Evolutionary conservation across 2,797 vertebrate genomes (phyloP), one percentile per base, ranked within the genome.

Genomic region (Pseudocheirus occidentalis): DNA sequence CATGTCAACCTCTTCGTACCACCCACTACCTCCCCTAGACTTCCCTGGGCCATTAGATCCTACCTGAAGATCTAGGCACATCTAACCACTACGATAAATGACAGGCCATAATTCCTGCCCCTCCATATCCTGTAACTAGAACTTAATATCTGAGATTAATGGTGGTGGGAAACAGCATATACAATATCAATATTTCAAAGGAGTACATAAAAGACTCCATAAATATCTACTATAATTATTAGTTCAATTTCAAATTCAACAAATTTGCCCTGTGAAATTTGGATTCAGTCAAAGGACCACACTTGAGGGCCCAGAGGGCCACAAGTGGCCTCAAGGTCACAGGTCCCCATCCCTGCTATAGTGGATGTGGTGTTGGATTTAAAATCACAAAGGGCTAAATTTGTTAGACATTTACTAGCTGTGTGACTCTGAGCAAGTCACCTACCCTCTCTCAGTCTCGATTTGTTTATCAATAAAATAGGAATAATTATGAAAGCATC

Each of bases 401-500:
- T 24, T 81, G 73, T n/a, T 27, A 55, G 14, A 53, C 29, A 0
- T 7, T 73, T 46, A 1, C 9, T 16, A 18, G 12, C 55, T 31
- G 0, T 2, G 12, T 81, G n/a, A 93, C 55, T 31, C 28, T 46
- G 50, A 93, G 18, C 14, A 66, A 57, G 7, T 16, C 50, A 62
- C 29, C 31, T 55, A 90, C 12, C 34, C 91, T 55, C 55, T 31
- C 10, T 34, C 59, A 55, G 34, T 66, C 40, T 3, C 11, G 7
- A 21, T 21, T 52, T 91, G n/a, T 96, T 52, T 56, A 89, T 31
- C 24, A 55, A 92, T 92, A 57, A 94, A 93, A 73, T n/a, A 56
- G n/a, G 5, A 29, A 93, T 90, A 94, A 87, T 87, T 4, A 58
- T 92, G 93, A 91, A 6, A 31, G 7, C 18, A 29, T 14, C 50